Evolutionary conservation across 1,140 invertebrate species (phyloP).

Genomic region (Plodia interpunctella): DNA sequence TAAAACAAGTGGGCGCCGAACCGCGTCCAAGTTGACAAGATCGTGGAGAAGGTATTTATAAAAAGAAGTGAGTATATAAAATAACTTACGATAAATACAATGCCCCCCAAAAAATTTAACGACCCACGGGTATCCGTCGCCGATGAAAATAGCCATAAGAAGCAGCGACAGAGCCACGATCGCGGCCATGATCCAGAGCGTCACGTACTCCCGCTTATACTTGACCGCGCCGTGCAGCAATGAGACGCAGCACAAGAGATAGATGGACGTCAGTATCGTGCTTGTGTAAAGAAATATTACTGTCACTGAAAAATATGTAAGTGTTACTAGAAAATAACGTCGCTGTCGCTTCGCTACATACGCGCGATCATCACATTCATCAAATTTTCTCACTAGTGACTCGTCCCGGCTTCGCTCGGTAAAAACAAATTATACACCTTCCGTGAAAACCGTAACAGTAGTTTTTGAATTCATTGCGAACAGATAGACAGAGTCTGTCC

Average conservation of each 20-base stretch:
- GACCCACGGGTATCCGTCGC: conserved; percentile 54
- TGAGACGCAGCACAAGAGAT: conserved; percentile 65
- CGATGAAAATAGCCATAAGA: conserved; percentile 47
- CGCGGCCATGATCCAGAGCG: conserved; percentile 64
- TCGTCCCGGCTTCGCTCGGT: no score
- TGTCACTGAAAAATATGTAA: conserved; percentile 46
- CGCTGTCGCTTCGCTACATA: background rate
- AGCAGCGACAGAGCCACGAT: conserved; percentile 50
- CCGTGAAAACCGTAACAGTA: no score
- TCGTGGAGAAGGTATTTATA: no score
- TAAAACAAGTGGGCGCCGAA: no score
- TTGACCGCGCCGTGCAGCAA: conserved; percentile 63
- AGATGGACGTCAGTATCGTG: conserved; percentile 62
- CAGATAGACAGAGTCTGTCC: no score
- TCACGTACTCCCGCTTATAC: conserved; percentile 60
- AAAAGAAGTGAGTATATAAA: no score
- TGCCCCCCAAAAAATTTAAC: conserved; percentile 59
- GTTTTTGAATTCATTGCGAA: no score
- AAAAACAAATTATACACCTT: no score
- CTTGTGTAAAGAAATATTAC: conserved; percentile 65
- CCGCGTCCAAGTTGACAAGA: no score
- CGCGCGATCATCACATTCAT: no score
- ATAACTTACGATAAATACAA: conserved; percentile 59
- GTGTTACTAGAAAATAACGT: background rate
- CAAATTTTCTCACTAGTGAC: no score